Conservation (phyloP, 2,113 vertebrate species). For the Arenaria interpres region DNA sequence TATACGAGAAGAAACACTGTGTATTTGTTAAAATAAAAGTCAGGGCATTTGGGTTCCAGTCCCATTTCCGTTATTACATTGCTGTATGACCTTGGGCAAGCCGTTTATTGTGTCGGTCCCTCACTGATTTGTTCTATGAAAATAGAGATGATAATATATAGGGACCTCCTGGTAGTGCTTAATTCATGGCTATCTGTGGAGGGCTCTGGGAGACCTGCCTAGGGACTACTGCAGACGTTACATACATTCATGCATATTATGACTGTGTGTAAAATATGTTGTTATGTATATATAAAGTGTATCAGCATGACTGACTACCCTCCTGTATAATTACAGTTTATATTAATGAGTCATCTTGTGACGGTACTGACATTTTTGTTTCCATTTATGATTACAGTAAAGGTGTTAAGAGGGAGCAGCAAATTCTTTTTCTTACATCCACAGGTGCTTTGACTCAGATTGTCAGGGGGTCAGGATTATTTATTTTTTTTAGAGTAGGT, state of each 20-base stretch:
- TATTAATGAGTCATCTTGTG: background rate
- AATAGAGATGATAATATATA: background rate
- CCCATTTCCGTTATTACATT: background rate
- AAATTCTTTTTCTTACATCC: background rate
- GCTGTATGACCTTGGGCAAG: background rate
- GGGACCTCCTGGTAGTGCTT: background rate
- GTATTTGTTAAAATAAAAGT: conserved; percentile 25
- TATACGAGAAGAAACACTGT: background rate
- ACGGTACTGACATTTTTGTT: background rate
- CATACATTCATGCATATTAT: background rate
- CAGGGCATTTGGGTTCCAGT: background rate
- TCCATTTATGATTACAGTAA: background rate
- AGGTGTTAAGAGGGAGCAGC: background rate
- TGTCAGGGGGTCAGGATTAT: background rate
- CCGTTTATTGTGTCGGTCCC: background rate
- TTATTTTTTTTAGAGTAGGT: background rate
- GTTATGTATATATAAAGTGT: background rate
- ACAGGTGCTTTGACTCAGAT: background rate
- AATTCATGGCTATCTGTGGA: background rate
- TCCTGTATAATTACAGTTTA: background rate
- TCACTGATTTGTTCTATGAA: background rate
- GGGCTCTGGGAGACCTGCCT: background rate
- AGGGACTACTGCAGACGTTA: background rate
- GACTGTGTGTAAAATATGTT: background rate
- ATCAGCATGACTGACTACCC: background rate